Evolutionary conservation across 2,113 vertebrate genomes (phyloP).

Genomic region (Turdus rufiventris): DNA sequence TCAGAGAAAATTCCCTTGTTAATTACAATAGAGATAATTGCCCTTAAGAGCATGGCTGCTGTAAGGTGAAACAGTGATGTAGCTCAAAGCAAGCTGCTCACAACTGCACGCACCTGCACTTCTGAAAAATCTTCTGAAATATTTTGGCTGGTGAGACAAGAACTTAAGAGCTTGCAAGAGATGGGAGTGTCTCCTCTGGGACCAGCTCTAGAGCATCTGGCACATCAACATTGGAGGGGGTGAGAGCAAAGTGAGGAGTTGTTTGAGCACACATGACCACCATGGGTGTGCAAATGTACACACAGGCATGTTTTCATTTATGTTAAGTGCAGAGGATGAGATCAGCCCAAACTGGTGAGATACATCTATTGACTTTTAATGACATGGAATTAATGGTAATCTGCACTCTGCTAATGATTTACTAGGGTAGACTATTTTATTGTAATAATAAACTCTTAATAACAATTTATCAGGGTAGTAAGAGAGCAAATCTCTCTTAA

Average conservation of each 20-base stretch:
- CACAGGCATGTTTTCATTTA: neutral
- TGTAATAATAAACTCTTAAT: neutral
- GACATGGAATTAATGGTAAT: neutral
- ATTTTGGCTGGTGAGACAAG: neutral
- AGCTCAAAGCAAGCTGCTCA: neutral
- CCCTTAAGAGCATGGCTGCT: neutral
- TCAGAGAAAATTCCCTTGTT: slow-evolving; percentile 10
- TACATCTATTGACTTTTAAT: neutral
- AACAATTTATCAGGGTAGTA: neutral
- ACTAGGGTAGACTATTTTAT: neutral
- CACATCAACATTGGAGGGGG: neutral
- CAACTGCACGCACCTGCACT: neutral
- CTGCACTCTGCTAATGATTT: neutral
- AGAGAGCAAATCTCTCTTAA: neutral
- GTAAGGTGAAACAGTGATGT: neutral
- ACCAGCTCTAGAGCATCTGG: neutral
- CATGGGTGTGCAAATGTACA: neutral
- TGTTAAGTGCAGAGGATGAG: neutral
- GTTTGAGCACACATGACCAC: neutral
- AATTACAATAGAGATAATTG: neutral
- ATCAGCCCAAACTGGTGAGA: neutral
- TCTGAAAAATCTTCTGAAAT: neutral
- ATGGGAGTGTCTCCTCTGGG: neutral
- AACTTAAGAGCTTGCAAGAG: neutral
- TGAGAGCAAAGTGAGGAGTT: neutral